Percentiles rank a stretch among this genome's conserved stretches.
phyloP scores from a whole-genome alignment of 2,113 vertebrate genomes.

The Odobenus rosmarus region DNA sequence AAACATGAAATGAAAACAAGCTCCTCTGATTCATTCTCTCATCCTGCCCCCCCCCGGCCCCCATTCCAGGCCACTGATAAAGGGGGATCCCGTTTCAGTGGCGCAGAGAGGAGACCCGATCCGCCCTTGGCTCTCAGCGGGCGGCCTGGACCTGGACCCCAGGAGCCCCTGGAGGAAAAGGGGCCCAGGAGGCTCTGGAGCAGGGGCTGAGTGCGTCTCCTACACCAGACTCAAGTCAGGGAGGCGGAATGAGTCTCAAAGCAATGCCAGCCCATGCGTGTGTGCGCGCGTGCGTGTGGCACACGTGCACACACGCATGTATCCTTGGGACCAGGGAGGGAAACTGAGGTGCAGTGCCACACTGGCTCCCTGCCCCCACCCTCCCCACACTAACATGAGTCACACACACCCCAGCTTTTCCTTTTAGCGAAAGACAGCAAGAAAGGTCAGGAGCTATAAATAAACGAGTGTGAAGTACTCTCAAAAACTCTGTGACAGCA shows the following conservation, averaged over 20 bases:
- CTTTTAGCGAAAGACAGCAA: not conserved
- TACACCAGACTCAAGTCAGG: not conserved
- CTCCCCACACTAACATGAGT: not conserved
- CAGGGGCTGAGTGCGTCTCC: not conserved
- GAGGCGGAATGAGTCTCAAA: not conserved
- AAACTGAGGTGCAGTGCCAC: too few relatives aligned
- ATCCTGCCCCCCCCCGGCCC: slow-evolving; percentile 89
- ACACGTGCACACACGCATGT: not conserved
- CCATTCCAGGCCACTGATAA: slow-evolving; percentile 89
- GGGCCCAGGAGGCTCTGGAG: not conserved
- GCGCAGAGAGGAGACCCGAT: slow-evolving; percentile 78
- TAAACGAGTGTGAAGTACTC: not conserved
- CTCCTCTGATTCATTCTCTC: slow-evolving; percentile 90
- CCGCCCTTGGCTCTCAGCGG: slow-evolving; percentile 69
- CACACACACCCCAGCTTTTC: not conserved
- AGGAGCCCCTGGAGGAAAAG: slow-evolving; percentile 41
- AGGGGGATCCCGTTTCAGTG: slow-evolving; percentile 87
- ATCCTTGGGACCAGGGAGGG: not conserved
- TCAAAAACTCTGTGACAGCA: not conserved
- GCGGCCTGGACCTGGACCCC: slow-evolving; percentile 67
- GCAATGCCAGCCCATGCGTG: not conserved
- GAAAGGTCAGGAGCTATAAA: not conserved
- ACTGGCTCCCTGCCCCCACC: not conserved
- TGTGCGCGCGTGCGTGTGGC: too few relatives aligned
- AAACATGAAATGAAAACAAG: slow-evolving; percentile 99